These are phyloP conservation scores for Acanthurus leucopareius DNA, from an alignment of 2,797 vertebrate species.

Conservation along the genomic window DNA sequence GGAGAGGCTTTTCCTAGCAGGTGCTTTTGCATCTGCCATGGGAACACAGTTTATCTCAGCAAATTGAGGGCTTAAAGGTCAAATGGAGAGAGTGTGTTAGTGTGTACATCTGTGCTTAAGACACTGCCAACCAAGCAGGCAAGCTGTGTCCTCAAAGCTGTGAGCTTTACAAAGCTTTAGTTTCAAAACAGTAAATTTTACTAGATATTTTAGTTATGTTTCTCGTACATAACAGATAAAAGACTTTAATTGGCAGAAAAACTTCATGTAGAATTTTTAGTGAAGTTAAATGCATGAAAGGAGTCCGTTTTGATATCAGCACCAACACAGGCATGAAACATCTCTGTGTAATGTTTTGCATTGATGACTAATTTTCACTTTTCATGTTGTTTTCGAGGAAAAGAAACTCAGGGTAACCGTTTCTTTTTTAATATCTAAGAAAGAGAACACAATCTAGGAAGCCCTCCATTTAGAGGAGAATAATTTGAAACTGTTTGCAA, in stretches of 20 bases:
- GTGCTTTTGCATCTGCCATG: slow-evolving; percentile 8
- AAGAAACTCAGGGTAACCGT: not conserved
- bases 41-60: slow-evolving; percentile 38
- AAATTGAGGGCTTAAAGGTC: slow-evolving; percentile 55
- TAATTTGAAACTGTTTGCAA: slow-evolving; percentile 21
- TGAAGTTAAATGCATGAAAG: not conserved
- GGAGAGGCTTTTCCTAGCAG: slow-evolving; percentile 33
- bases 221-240: not conserved
- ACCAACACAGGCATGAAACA: not conserved
- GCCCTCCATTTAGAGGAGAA: slow-evolving; percentile 10
- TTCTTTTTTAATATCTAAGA: slow-evolving; percentile 1
- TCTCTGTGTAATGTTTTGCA: slow-evolving; percentile 2
- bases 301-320: not conserved
- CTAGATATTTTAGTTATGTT: not conserved
- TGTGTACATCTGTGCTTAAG: slow-evolving; percentile 32
- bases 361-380: slow-evolving; percentile 19
- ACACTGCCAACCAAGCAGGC: slow-evolving; percentile 9
- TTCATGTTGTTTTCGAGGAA: slow-evolving; percentile 14
- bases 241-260: not conserved
- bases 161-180: slow-evolving; percentile 1
- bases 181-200: not conserved
- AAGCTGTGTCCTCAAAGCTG: slow-evolving; percentile 25
- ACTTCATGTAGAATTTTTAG: no score
- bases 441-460: slow-evolving; percentile 21
- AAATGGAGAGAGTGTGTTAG: slow-evolving; percentile 20